phyloP scores from a whole-genome alignment of 2,797 vertebrate genomes.

The Sebastes wilsoni region DNA sequence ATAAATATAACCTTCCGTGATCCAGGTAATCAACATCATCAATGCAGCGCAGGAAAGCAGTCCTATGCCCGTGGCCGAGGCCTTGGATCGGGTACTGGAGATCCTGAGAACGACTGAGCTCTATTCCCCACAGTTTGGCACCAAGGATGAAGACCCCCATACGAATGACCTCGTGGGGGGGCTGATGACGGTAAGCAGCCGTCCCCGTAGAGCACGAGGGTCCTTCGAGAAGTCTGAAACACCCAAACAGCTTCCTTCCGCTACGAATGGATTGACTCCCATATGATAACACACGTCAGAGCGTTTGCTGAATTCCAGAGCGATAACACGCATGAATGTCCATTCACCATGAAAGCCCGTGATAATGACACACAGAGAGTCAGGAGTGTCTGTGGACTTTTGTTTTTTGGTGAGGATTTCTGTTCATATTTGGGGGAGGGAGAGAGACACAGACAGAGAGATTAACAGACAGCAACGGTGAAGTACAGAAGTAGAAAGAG shows the following conservation, averaged over 20 bases:
- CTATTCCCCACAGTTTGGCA: constrained; percentile 94
- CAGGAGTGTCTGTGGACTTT: not conserved
- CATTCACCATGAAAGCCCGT: not conserved
- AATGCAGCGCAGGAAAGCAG: constrained; percentile 96
- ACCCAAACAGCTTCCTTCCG: constrained; percentile 44
- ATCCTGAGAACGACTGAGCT: constrained; percentile 95
- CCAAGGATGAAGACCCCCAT: constrained; percentile 95
- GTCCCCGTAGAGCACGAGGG: not conserved
- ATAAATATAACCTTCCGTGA: not conserved
- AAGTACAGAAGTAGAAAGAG: constrained; percentile 71
- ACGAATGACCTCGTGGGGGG: constrained; percentile 96
- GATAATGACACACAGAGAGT: not conserved
- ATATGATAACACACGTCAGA: constrained; percentile 32
- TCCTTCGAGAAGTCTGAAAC: constrained; percentile 27
- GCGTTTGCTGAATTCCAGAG: constrained; percentile 23
- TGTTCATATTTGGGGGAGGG: constrained; percentile 17
- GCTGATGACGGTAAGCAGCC: constrained; percentile 90
- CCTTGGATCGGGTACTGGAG: constrained; percentile 94
- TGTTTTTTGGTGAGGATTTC: constrained; percentile 19
- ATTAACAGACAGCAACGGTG: constrained; percentile 60
- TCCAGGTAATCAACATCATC: constrained; percentile 97
- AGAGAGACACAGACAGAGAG: constrained; percentile 27
- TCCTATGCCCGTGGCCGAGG: constrained; percentile 92
- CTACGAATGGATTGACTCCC: constrained; percentile 22
- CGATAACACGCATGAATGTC: constrained; percentile 15